Evolutionary conservation across 2,888 invertebrate genomes (phyloP).

Genomic region (Synergus itoensis): DNA sequence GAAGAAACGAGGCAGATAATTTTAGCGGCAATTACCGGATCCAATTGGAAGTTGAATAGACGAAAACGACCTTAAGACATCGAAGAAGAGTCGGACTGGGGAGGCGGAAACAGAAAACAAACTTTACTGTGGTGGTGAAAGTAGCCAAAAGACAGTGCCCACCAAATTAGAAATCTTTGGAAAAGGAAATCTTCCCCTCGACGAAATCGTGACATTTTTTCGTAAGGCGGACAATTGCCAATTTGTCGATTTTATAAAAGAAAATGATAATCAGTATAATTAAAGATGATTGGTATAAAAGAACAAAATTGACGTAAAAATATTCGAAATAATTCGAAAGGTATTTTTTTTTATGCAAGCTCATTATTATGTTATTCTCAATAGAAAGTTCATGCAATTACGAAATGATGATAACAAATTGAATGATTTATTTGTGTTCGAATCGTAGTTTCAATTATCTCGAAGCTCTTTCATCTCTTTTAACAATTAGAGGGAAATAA

Average conservation of each 20-base stretch:
- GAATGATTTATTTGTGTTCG: too few relatives aligned
- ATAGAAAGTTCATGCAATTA: too few relatives aligned
- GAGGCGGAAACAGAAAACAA: constrained; percentile 42
- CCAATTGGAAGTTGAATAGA: constrained; percentile 70
- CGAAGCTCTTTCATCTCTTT: too few relatives aligned
- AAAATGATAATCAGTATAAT: too few relatives aligned
- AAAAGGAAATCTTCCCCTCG: constrained; percentile 26
- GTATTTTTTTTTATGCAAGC: not conserved
- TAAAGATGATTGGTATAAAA: not conserved
- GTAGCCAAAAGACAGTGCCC: constrained; percentile 35
- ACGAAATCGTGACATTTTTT: not conserved
- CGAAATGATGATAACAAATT: too few relatives aligned
- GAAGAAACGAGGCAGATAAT: constrained; percentile 61
- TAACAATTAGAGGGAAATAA: too few relatives aligned
- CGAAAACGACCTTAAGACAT: constrained; percentile 63
- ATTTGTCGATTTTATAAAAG: not conserved
- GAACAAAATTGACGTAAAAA: not conserved
- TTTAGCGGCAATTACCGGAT: constrained; percentile 70
- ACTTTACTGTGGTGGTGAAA: constrained; percentile 36
- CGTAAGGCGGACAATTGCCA: not conserved
- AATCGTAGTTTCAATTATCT: too few relatives aligned
- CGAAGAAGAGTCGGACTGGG: constrained; percentile 47
- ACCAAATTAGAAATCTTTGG: constrained; percentile 40
- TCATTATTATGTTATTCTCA: too few relatives aligned
- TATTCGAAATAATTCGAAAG: not conserved